These are phyloP conservation scores for Lacanobia oleracea DNA, from an alignment of 2,888 invertebrate genomes.

Conservation along the genomic window DNA sequence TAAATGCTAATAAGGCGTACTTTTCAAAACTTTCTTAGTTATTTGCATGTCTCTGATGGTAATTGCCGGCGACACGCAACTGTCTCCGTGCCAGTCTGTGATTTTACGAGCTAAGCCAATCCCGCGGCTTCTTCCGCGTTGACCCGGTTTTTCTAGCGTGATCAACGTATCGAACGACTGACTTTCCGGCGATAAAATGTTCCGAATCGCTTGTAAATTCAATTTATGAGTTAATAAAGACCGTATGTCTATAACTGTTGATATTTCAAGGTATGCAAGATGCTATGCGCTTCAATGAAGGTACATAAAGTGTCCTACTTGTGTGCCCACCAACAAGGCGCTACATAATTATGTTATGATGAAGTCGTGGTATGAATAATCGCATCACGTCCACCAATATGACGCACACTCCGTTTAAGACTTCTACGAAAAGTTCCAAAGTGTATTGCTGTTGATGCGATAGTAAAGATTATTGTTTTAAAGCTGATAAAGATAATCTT, in stretches of 20 bases:
- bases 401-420: slow-evolving; percentile 54
- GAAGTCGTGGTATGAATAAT: slow-evolving; percentile 64
- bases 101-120: slow-evolving; percentile 61
- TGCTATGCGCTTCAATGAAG: slow-evolving; percentile 65
- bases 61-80: slow-evolving; percentile 63
- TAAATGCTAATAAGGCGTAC: slow-evolving; percentile 43
- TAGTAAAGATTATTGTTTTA: slow-evolving; percentile 38
- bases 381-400: slow-evolving; percentile 66
- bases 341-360: slow-evolving; percentile 67
- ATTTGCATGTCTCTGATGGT: slow-evolving; percentile 64
- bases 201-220: slow-evolving; percentile 34
- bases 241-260: neutral
- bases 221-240: slow-evolving; percentile 25
- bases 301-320: slow-evolving; percentile 50
- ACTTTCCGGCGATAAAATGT: slow-evolving; percentile 54
- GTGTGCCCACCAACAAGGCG: slow-evolving; percentile 70
- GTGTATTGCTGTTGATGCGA: slow-evolving; percentile 6
- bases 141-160: slow-evolving; percentile 63
- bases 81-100: slow-evolving; percentile 65
- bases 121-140: slow-evolving; percentile 57
- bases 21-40: slow-evolving; percentile 65
- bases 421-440: slow-evolving; percentile 32
- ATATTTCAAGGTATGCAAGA: slow-evolving; percentile 4
- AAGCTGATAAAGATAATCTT: slow-evolving; percentile 42
- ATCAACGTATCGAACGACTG: slow-evolving; percentile 40